Conservation (phyloP, 2,113 vertebrate species). For the Hystrix cristata region DNA sequence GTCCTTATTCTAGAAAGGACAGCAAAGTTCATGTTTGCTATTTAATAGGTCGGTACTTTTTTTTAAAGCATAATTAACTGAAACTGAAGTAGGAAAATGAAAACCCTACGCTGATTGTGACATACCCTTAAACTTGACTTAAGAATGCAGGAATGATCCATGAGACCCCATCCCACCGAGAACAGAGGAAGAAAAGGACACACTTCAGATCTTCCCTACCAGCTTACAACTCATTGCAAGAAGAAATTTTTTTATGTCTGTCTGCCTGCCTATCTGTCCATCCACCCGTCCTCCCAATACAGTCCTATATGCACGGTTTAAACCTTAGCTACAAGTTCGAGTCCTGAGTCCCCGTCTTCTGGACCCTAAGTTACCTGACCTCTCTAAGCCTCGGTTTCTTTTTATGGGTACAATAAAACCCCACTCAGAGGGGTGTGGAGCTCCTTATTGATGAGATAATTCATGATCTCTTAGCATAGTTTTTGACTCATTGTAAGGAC, state of each 20-base stretch:
- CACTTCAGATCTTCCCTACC: background rate
- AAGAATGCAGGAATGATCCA: constrained; percentile 47
- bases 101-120: constrained; percentile 64
- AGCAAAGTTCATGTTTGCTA: constrained; percentile 62
- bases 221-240: background rate
- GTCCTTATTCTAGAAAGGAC: constrained; percentile 59
- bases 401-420: background rate
- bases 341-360: background rate
- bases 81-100: constrained; percentile 71
- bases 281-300: background rate
- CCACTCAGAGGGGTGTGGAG: background rate
- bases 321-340: background rate
- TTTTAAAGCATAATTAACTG: constrained; percentile 52
- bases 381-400: constrained; percentile 29
- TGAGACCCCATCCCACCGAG: constrained; percentile 6
- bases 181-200: constrained; percentile 6
- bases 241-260: background rate
- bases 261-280: background rate
- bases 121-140: constrained; percentile 60
- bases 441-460: background rate
- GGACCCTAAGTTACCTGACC: background rate
- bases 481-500: background rate
- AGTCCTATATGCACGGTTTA: background rate
- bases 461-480: background rate
- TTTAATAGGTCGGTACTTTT: constrained; percentile 63